Conservation (phyloP, 92 coral and sea anemone genomes). For the Porites rus region DNA sequence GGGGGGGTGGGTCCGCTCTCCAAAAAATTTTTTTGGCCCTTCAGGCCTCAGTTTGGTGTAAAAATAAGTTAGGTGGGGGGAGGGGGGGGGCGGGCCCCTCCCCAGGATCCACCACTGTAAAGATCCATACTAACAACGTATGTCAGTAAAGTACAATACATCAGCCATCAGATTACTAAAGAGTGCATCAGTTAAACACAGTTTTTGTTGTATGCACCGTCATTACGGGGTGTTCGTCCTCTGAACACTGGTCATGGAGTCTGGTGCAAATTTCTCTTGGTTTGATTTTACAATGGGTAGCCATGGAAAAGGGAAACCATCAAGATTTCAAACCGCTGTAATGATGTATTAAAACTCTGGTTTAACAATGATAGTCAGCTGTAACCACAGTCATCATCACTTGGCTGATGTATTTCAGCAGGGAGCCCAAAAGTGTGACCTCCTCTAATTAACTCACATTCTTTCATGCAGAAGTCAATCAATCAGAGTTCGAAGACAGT, state of each 20-base stretch:
- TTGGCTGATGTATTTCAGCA: conserved; percentile 7
- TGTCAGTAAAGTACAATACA: background rate
- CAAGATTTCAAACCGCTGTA: conserved; percentile 33
- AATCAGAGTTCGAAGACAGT: too few relatives aligned
- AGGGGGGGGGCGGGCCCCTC: too few relatives aligned
- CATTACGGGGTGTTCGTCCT: conserved; percentile 14
- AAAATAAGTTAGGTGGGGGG: too few relatives aligned
- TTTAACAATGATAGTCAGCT: background rate
- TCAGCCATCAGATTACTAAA: conserved; percentile 52
- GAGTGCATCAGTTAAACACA: conserved; percentile 21
- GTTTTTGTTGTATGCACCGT: conserved; percentile 3
- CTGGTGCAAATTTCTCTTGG: conserved; percentile 25
- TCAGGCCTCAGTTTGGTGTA: too few relatives aligned
- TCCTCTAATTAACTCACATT: too few relatives aligned
- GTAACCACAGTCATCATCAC: conserved; percentile 19
- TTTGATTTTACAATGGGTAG: conserved; percentile 46
- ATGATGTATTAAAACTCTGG: background rate
- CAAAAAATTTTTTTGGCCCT: too few relatives aligned
- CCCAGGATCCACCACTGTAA: too few relatives aligned
- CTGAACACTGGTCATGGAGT: conserved; percentile 18
- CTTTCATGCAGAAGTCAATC: too few relatives aligned
- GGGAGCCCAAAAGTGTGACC: too few relatives aligned
- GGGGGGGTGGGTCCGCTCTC: too few relatives aligned
- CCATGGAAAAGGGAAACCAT: conserved; percentile 18
- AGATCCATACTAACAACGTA: too few relatives aligned